Conservation (phyloP, 2,888 invertebrate genomes). For the Bugula neritina region DNA sequence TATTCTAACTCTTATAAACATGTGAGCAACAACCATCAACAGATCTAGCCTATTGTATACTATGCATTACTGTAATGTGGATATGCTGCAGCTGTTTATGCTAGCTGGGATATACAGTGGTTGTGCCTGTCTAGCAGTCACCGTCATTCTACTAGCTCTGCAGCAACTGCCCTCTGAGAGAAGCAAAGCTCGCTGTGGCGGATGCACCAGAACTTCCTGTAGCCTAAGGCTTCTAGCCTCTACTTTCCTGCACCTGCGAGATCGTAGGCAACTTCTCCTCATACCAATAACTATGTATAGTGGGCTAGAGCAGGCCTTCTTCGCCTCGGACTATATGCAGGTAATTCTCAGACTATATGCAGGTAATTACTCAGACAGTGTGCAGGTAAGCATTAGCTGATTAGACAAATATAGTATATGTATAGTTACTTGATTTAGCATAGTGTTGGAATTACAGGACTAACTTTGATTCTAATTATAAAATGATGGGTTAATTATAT, state of each 20-base stretch:
- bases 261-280: constrained; percentile 35
- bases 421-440: no score
- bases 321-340: constrained; percentile 50
- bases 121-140: constrained; percentile 9
- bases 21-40: no score
- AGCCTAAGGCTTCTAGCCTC: constrained; percentile 37
- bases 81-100: constrained; percentile 52
- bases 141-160: background rate
- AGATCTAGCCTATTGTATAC: no score
- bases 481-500: no score
- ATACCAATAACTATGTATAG: constrained; percentile 46
- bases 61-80: background rate
- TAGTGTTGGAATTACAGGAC: no score
- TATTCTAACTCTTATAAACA: no score
- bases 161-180: constrained; percentile 17
- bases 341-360: constrained; percentile 33
- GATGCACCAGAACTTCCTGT: background rate
- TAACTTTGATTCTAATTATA: no score
- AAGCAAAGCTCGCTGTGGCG: background rate
- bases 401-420: no score
- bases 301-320: constrained; percentile 49
- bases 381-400: no score
- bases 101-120: constrained; percentile 24
- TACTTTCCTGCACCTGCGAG: constrained; percentile 39
- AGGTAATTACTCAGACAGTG: background rate